Conservation (phyloP, 2,888 invertebrate species). For the Saturnia pavonia region DNA sequence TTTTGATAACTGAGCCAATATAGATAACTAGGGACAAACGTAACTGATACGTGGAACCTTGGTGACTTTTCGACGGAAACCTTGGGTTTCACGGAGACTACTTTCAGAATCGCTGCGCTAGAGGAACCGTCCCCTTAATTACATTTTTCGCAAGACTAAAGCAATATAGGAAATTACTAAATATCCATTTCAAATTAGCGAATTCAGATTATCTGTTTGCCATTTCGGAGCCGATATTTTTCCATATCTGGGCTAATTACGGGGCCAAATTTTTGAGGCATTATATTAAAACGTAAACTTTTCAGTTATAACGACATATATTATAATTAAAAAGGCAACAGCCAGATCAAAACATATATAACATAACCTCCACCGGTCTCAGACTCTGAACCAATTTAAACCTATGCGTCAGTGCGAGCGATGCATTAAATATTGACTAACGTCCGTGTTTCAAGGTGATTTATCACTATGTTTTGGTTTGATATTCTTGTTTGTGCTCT, state of each 20-base stretch:
- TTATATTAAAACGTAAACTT: too few relatives aligned
- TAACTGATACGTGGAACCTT: not conserved
- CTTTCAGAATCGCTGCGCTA: not conserved
- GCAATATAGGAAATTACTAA: too few relatives aligned
- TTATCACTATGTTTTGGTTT: slow-evolving; percentile 49
- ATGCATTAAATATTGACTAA: slow-evolving; percentile 46
- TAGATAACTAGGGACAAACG: not conserved
- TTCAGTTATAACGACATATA: too few relatives aligned
- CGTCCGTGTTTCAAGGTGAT: slow-evolving; percentile 39
- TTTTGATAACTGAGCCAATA: not conserved
- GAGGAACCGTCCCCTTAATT: too few relatives aligned
- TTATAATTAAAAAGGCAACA: not conserved
- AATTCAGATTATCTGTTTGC: too few relatives aligned
- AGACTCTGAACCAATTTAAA: not conserved
- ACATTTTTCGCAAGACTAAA: too few relatives aligned
- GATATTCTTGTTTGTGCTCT: slow-evolving; percentile 37
- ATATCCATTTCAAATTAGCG: too few relatives aligned
- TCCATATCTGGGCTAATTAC: too few relatives aligned
- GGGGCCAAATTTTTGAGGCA: too few relatives aligned
- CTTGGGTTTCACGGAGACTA: not conserved
- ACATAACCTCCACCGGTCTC: not conserved
- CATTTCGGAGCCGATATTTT: too few relatives aligned
- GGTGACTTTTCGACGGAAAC: not conserved
- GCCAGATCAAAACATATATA: not conserved
- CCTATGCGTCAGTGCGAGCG: slow-evolving; percentile 9